These are phyloP conservation scores for Solea solea DNA, from an alignment of 2,113 vertebrate species.

Conservation along the genomic window DNA sequence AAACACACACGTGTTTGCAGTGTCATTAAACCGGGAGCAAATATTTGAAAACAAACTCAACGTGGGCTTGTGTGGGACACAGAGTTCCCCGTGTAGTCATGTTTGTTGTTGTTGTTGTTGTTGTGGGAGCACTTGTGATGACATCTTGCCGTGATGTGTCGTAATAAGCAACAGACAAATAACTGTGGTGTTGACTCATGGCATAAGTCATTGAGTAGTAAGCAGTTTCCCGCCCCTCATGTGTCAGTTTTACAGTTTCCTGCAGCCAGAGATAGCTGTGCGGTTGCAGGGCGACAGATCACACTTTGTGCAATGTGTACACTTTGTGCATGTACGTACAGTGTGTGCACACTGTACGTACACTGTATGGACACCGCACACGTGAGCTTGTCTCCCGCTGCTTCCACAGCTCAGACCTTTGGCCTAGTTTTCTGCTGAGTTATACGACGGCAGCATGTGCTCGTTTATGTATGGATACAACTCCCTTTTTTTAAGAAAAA, in stretches of 20 bases:
- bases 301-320: neutral
- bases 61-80: too few species aligned
- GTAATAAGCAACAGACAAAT: neutral
- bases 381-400: neutral
- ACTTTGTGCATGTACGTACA: neutral
- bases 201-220: neutral
- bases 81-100: conserved; percentile 3
- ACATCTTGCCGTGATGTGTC: neutral
- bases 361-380: neutral
- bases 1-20: too few species aligned
- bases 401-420: conserved; percentile 45
- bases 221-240: neutral
- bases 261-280: neutral
- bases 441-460: conserved; percentile 18
- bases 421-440: conserved; percentile 43
- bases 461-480: conserved; percentile 13
- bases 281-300: neutral
- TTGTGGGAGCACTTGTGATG: neutral
- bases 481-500: neutral
- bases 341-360: neutral
- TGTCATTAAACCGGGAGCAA: too few species aligned
- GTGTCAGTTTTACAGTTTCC: neutral
- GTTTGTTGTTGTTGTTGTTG: neutral
- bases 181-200: neutral
- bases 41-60: too few species aligned